Conservation (phyloP, 2,113 vertebrate genomes). For the Cyanoderma ruficeps region DNA sequence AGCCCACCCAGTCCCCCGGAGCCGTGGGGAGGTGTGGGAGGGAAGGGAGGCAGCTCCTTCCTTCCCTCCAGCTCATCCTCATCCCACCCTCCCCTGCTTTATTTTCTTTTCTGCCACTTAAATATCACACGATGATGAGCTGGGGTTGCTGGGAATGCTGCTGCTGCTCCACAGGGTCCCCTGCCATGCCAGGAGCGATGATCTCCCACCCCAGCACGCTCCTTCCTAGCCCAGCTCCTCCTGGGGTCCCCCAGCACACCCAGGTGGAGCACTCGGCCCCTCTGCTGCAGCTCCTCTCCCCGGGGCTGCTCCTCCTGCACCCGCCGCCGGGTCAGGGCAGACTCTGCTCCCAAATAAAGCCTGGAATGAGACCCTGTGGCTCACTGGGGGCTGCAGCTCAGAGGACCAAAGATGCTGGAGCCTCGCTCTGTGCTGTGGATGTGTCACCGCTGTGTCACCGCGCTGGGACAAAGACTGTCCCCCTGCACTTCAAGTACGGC, state of each 20-base stretch:
- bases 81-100: neutral
- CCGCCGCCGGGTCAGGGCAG: rapidly evolving
- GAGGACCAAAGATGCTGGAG: neutral
- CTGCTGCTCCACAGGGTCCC: neutral
- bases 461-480: neutral
- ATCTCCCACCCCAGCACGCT: neutral
- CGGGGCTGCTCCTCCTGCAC: rapidly evolving
- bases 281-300: neutral
- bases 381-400: rapidly evolving
- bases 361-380: neutral
- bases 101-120: conserved; percentile 11
- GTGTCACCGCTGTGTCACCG: neutral
- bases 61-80: neutral
- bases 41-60: neutral
- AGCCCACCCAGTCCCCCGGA: rapidly evolving
- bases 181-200: rapidly evolving
- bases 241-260: neutral
- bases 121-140: neutral
- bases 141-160: neutral
- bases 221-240: neutral
- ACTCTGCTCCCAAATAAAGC: neutral
- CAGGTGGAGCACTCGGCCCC: neutral
- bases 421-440: neutral
- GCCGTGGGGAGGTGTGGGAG: neutral
- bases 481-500: rapidly evolving